phyloP scores from a whole-genome alignment of 2,888 invertebrate genomes.

The Acanthosepion esculentum region DNA sequence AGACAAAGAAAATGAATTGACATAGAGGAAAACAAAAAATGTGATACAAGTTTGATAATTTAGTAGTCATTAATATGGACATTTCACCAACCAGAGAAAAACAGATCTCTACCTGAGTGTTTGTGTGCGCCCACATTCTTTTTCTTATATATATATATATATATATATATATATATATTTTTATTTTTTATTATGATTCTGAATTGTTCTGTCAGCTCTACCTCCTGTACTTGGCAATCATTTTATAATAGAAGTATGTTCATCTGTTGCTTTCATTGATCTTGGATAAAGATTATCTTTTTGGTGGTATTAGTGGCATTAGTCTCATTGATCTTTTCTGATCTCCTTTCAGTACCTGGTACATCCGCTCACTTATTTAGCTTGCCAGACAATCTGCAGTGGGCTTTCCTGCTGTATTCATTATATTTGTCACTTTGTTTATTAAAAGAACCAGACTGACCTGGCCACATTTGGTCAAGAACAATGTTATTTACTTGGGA shows the following conservation, averaged over 20 bases:
- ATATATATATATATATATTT: too few relatives aligned
- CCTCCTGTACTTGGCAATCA: background rate
- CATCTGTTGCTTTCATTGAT: background rate
- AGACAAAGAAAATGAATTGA: too few relatives aligned
- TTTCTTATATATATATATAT: too few relatives aligned
- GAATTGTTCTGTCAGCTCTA: too few relatives aligned
- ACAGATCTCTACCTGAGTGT: too few relatives aligned
- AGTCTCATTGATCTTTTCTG: background rate
- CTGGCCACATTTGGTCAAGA: background rate
- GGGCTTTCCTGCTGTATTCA: background rate
- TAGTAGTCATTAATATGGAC: too few relatives aligned
- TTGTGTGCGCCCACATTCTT: too few relatives aligned
- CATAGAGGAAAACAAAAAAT: too few relatives aligned
- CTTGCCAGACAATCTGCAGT: background rate
- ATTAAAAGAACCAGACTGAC: background rate
- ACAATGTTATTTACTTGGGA: background rate
- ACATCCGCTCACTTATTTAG: background rate
- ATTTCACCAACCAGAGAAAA: too few relatives aligned
- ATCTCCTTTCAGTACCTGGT: background rate
- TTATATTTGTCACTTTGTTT: background rate
- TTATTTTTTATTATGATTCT: too few relatives aligned
- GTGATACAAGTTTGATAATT: too few relatives aligned
- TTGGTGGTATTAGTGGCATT: background rate
- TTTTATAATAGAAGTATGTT: background rate
- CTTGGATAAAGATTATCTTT: background rate